Evolutionary conservation across 2,797 vertebrate species (phyloP).

Genomic region (Pipistrellus kuhlii): DNA sequence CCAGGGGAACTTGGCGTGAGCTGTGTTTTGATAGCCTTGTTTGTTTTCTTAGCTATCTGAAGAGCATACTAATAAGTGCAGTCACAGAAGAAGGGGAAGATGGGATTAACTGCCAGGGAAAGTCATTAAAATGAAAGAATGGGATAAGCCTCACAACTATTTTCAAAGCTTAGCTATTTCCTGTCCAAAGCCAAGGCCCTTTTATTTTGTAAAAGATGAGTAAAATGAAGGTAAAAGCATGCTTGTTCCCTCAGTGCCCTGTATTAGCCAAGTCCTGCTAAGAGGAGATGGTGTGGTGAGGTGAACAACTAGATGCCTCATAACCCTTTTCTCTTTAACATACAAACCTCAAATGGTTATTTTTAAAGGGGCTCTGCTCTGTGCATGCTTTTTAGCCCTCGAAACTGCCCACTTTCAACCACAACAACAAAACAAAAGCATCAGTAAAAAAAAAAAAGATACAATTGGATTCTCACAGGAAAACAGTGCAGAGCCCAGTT

Average conservation of each 20-base stretch:
- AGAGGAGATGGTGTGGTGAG: constrained; percentile 70
- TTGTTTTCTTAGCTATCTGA: constrained; percentile 70
- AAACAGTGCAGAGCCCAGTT: background rate
- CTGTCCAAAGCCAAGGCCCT: constrained; percentile 52
- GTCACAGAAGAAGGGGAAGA: constrained; percentile 56
- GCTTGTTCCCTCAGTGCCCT: background rate
- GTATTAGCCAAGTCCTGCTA: constrained; percentile 47
- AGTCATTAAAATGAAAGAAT: constrained; percentile 77
- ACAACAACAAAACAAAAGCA: constrained; percentile 66
- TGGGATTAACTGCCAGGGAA: constrained; percentile 67
- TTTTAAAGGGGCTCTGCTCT: constrained; percentile 68
- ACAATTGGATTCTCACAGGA: background rate
- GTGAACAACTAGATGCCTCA: constrained; percentile 74
- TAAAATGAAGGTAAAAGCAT: constrained; percentile 53
- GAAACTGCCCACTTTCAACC: constrained; percentile 60
- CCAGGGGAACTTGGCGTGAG: background rate
- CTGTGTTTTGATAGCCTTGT: constrained; percentile 58
- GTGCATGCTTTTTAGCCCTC: constrained; percentile 53
- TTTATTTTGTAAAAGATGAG: constrained; percentile 66
- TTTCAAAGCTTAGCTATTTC: constrained; percentile 75
- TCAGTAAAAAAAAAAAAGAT: background rate
- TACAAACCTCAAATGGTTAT: constrained; percentile 60
- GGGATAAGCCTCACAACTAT: constrained; percentile 68
- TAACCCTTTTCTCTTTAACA: constrained; percentile 74
- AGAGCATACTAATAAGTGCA: constrained; percentile 70